phyloP scores from a whole-genome alignment of 2,888 invertebrate genomes.

The Ectemnius continuus region DNA sequence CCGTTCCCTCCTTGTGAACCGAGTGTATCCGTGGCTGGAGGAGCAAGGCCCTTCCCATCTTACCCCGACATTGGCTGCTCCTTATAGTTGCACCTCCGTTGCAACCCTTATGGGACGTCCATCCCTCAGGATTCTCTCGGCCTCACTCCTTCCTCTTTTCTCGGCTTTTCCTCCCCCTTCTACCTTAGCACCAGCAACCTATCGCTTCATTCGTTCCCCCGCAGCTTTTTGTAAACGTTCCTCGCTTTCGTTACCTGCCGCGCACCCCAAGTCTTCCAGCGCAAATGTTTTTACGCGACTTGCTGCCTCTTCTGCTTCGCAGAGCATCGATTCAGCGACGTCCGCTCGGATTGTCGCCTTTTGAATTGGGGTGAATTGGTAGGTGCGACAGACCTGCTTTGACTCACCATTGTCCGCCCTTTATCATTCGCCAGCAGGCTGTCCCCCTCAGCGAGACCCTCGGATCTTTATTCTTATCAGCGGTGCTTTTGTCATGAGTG shows the following conservation, averaged over 20 bases:
- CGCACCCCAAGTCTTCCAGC: not conserved
- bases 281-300: constrained; percentile 6
- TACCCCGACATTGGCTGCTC: constrained; percentile 38
- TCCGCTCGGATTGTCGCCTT: too few relatives aligned
- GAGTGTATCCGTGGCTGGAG: constrained; percentile 63
- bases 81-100: constrained; percentile 24
- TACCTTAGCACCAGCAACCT: not conserved
- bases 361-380: too few relatives aligned
- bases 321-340: not conserved
- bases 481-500: too few relatives aligned
- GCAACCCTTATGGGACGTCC: constrained; percentile 32
- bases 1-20: constrained; percentile 66
- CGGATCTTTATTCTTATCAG: too few relatives aligned
- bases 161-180: constrained; percentile 14
- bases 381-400: too few relatives aligned
- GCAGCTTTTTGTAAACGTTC: constrained; percentile 33
- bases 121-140: constrained; percentile 37
- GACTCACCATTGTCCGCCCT: too few relatives aligned
- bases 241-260: not conserved
- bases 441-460: too few relatives aligned
- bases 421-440: too few relatives aligned
- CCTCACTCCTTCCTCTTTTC: not conserved
- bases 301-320: not conserved
- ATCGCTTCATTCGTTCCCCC: not conserved
- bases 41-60: constrained; percentile 54